Evolutionary conservation across 2,888 invertebrate species (phyloP).

Genomic region (Sussaba pulchella): DNA sequence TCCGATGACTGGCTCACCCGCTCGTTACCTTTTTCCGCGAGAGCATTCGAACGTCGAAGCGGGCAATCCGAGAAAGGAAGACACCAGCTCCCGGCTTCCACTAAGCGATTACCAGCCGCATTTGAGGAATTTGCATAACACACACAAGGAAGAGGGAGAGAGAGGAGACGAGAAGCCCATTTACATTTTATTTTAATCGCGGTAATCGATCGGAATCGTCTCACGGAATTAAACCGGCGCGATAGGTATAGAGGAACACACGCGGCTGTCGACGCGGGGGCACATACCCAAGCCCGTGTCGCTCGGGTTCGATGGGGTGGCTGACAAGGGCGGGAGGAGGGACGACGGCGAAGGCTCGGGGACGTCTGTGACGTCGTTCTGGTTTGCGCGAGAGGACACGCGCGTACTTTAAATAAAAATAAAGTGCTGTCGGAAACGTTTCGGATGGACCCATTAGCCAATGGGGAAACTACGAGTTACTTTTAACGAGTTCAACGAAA

Average conservation of each 20-base stretch:
- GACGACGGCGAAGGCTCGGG: slow-evolving; percentile 37
- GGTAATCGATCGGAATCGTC: slow-evolving; percentile 82
- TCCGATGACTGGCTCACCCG: slow-evolving; percentile 42
- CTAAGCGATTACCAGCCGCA: slow-evolving; percentile 82
- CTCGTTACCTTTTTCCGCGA: slow-evolving; percentile 77
- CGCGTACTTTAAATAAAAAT: slow-evolving; percentile 83
- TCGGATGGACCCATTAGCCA: slow-evolving; percentile 81
- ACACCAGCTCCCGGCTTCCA: slow-evolving; percentile 82
- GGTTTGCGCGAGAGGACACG: slow-evolving; percentile 21
- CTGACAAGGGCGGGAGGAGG: slow-evolving; percentile 13
- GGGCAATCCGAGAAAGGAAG: slow-evolving; percentile 74
- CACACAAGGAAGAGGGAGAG: no score
- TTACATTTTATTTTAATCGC: slow-evolving; percentile 84
- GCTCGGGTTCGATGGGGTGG: slow-evolving; percentile 31
- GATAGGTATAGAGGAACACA: slow-evolving; percentile 24
- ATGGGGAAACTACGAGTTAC: slow-evolving; percentile 80
- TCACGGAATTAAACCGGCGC: slow-evolving; percentile 77
- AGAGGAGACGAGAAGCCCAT: slow-evolving; percentile 70
- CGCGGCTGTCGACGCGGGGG: no score
- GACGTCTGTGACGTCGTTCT: slow-evolving; percentile 54
- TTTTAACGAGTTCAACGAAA: slow-evolving; percentile 79
- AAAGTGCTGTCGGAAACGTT: slow-evolving; percentile 78
- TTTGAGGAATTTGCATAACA: slow-evolving; percentile 82
- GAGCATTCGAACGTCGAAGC: slow-evolving; percentile 79
- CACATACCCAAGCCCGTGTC: no score